Evolutionary conservation across 2,888 invertebrate species (phyloP), one percentile per base, ranked within the genome.

Genomic region (Drosophila borealis): DNA sequence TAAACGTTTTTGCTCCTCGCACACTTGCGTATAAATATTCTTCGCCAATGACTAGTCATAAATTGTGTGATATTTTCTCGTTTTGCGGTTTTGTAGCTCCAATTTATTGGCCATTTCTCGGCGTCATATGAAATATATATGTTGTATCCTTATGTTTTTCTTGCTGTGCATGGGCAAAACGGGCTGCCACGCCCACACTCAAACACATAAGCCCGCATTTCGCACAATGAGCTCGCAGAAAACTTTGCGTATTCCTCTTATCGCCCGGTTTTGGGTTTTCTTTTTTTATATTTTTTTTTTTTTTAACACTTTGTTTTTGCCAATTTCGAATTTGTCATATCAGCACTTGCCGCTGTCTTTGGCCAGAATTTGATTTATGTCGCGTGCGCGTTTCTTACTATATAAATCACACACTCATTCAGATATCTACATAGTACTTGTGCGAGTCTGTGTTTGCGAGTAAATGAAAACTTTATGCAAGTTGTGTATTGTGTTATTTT

Each of bases 61-160:
- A 87, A 84, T 84, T 80, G 13, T 76, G 66, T 57, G 49, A 57
- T 63, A 63, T 44, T 51, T 8, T 46, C 21, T 25, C 39, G 37
- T 44, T 61, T 51, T 54, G 34, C 34, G 69, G 66, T 49, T 61
- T 59, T 48, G 42, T 21, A 46, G 34, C 66, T 63, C 67, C 82
- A 88, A 88, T 85, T 85, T 88, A 85, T 88, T 79, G 85, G 68
- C 84, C 77, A 85, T 85, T 85, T 81, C 66, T 78, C 48, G 29
- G 57, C 48, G 61, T 68, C 69, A 60, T 54, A 36, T 39, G 17
- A 11, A 34, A 48, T 25, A 48, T 56, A 48, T 60, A 53, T 70
- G 62, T 56, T 44, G 48, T 49, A 53, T 61, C 49, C 53, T 44
- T 50, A 33, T 42, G 54, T n/a, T 33, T 45, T 45, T 57, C 11